Evolutionary conservation across 2,797 vertebrate genomes (phyloP).

Genomic region (Bradypus variegatus): DNA sequence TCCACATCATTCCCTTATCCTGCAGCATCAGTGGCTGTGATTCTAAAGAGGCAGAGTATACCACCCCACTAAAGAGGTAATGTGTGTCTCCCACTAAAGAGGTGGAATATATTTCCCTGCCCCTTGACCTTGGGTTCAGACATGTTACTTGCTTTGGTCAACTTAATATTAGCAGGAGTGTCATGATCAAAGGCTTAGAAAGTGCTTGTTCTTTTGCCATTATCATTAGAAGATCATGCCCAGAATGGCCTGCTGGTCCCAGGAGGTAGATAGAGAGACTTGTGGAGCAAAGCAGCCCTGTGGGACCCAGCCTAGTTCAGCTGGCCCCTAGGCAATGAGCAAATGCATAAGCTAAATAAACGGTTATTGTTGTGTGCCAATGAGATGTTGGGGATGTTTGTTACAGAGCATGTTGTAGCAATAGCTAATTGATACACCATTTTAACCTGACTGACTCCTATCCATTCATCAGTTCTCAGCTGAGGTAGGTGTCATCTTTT

Average conservation of each 20-base stretch:
- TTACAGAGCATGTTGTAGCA: not conserved
- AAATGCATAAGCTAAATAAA: not conserved
- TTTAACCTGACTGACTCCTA: not conserved
- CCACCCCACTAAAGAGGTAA: not conserved
- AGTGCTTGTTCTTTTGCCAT: not conserved
- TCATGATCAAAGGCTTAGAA: not conserved
- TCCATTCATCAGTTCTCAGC: not conserved
- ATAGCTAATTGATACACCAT: not conserved
- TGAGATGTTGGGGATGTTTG: not conserved
- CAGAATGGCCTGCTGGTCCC: not conserved
- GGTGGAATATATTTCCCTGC: not conserved
- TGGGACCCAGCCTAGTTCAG: not conserved
- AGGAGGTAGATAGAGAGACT: not conserved
- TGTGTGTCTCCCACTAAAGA: not conserved
- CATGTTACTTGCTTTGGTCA: not conserved
- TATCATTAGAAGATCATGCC: not conserved
- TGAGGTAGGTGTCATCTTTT: not conserved
- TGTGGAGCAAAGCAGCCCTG: not conserved
- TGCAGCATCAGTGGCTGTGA: not conserved
- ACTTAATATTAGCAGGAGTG: not conserved
- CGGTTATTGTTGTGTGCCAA: not conserved
- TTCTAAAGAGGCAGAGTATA: not conserved
- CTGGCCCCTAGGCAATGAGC: not conserved
- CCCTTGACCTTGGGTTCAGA: not conserved
- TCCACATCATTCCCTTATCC: not conserved